These are phyloP conservation scores for Aphis gossypii DNA, from an alignment of 1,140 invertebrate genomes.

Conservation along the genomic window DNA sequence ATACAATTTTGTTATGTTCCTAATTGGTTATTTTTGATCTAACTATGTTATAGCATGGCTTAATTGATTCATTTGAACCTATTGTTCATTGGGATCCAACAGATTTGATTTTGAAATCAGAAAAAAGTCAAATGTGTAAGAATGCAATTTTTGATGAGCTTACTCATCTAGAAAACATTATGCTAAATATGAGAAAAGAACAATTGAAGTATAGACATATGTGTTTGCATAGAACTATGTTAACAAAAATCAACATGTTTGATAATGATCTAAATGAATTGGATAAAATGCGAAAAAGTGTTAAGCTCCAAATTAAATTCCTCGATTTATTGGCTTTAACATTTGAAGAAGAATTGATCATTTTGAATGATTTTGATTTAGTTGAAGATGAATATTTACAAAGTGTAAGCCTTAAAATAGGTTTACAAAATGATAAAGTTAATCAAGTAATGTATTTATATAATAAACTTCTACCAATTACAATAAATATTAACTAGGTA, in stretches of 20 bases:
- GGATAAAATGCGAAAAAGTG: background rate
- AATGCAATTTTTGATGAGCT: background rate
- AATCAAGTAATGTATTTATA: background rate
- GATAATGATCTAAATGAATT: background rate
- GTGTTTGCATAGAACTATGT: constrained; percentile 26
- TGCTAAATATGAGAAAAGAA: background rate
- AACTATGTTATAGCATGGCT: background rate
- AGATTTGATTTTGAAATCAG: background rate
- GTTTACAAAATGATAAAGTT: background rate
- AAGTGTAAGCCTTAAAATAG: background rate
- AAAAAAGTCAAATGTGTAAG: background rate
- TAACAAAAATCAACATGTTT: constrained; percentile 38
- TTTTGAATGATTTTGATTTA: constrained; percentile 46
- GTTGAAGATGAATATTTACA: constrained; percentile 31
- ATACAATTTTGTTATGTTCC: background rate
- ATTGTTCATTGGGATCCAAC: background rate
- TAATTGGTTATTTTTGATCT: background rate
- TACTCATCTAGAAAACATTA: background rate
- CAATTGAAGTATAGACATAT: constrained; percentile 35
- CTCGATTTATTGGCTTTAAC: constrained; percentile 38
- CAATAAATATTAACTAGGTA: background rate
- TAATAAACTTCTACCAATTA: background rate
- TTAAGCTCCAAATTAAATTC: background rate
- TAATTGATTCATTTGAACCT: background rate
- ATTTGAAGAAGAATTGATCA: constrained; percentile 36